phyloP scores from a whole-genome alignment of 2,888 invertebrate species.

The Luperina nickerlii region DNA sequence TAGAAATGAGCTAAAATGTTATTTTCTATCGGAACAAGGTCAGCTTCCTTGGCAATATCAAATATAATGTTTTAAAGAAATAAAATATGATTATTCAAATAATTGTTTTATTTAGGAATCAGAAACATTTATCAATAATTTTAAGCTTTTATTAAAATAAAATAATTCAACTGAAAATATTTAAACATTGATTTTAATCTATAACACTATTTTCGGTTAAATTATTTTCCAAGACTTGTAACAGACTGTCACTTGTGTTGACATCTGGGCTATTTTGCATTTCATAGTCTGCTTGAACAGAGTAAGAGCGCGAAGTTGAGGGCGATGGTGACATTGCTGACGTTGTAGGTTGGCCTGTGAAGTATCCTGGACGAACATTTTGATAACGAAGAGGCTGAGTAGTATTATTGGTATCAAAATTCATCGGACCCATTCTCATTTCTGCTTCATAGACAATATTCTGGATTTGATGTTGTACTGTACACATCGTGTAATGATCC shows the following conservation, averaged over 20 bases:
- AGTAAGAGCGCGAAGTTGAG: slow-evolving; percentile 58
- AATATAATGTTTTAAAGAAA: slow-evolving; percentile 52
- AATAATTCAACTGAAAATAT: slow-evolving; percentile 4
- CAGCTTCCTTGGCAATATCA: slow-evolving; percentile 56
- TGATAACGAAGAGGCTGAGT: slow-evolving; percentile 56
- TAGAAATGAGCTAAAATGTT: slow-evolving; percentile 59
- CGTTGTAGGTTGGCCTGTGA: slow-evolving; percentile 52
- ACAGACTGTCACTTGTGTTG: slow-evolving; percentile 60
- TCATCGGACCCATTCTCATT: slow-evolving; percentile 54
- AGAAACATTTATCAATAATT: slow-evolving; percentile 41
- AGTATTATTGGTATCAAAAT: slow-evolving; percentile 55
- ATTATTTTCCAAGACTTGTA: slow-evolving; percentile 58
- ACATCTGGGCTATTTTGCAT: slow-evolving; percentile 58
- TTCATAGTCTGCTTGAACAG: slow-evolving; percentile 52
- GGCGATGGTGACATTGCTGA: slow-evolving; percentile 57
- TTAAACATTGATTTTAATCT: slow-evolving; percentile 16
- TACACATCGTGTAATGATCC: slow-evolving; percentile 59
- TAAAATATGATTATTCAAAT: slow-evolving; percentile 57
- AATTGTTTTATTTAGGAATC: slow-evolving; percentile 56
- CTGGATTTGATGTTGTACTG: slow-evolving; percentile 62
- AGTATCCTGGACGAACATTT: slow-evolving; percentile 50
- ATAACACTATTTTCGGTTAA: slow-evolving; percentile 56
- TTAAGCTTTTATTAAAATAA: slow-evolving; percentile 1
- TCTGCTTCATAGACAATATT: slow-evolving; percentile 59
- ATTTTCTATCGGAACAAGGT: slow-evolving; percentile 59